phyloP scores from a whole-genome alignment of 92 coral and sea anemone genomes.

The Porites rus region DNA sequence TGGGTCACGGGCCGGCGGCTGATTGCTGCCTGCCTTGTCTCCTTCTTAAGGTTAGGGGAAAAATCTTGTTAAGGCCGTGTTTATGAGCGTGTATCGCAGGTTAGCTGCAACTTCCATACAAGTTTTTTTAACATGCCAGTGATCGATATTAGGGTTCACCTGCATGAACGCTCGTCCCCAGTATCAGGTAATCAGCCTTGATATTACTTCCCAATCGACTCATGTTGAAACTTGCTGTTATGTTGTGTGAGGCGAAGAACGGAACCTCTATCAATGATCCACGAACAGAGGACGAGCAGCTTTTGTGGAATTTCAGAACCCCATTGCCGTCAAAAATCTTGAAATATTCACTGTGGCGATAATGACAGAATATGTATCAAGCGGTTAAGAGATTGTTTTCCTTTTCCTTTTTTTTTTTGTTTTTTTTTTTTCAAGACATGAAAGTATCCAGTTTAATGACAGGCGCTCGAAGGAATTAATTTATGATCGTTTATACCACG shows the following conservation, averaged over 20 bases:
- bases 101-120: no score
- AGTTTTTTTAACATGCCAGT: no score
- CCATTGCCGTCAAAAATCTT: slow-evolving; percentile 10
- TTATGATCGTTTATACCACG: no score
- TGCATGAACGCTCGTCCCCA: neutral
- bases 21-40: no score
- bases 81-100: no score
- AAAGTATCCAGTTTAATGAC: no score
- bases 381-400: neutral
- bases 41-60: no score
- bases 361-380: neutral
- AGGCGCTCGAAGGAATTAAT: no score
- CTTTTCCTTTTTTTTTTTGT: neutral
- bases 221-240: neutral
- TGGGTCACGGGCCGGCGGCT: no score
- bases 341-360: neutral
- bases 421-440: no score
- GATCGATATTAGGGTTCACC: neutral
- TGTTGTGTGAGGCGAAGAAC: neutral
- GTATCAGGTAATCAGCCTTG: neutral
- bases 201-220: neutral
- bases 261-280: neutral
- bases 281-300: neutral
- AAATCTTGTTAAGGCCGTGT: no score
- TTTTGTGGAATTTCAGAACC: neutral